These are phyloP conservation scores for Buphagus erythrorhynchus DNA, from an alignment of 2,797 vertebrate genomes.

Conservation along the genomic window DNA sequence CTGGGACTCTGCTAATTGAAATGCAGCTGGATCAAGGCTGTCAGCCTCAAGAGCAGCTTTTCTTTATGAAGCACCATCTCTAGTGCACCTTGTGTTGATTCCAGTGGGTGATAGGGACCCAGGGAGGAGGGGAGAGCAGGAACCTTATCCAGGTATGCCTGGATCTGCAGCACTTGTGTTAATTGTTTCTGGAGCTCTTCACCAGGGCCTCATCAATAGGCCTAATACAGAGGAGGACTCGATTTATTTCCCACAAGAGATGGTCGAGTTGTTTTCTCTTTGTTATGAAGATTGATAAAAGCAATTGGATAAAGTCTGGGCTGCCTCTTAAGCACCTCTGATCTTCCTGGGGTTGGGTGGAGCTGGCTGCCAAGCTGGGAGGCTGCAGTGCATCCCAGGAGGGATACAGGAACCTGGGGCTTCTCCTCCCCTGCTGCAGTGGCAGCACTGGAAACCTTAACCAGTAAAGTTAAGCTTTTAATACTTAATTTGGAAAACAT, in stretches of 20 bases:
- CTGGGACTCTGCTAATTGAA: conserved; percentile 47
- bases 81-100: background rate
- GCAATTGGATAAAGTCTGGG: background rate
- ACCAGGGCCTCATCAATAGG: conserved; percentile 30
- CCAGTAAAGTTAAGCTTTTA: background rate
- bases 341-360: background rate
- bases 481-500: background rate
- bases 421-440: fast-evolving
- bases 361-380: background rate
- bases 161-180: conserved; percentile 48
- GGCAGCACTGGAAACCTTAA: background rate
- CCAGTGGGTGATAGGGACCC: background rate
- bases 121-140: background rate
- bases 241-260: conserved; percentile 47
- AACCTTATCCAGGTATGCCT: background rate
- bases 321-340: background rate
- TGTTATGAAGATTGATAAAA: conserved; percentile 43
- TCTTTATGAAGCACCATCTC: conserved; percentile 7
- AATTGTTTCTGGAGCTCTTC: conserved; percentile 69
- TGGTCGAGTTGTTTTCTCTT: conserved; percentile 47
- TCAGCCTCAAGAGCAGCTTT: conserved; percentile 7
- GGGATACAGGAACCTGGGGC: background rate
- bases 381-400: background rate
- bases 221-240: conserved; percentile 51
- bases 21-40: conserved; percentile 38